Evolutionary conservation across 1,140 invertebrate genomes (phyloP), one percentile per base, ranked within the genome.

Genomic region (Heliconius hewitsoni): DNA sequence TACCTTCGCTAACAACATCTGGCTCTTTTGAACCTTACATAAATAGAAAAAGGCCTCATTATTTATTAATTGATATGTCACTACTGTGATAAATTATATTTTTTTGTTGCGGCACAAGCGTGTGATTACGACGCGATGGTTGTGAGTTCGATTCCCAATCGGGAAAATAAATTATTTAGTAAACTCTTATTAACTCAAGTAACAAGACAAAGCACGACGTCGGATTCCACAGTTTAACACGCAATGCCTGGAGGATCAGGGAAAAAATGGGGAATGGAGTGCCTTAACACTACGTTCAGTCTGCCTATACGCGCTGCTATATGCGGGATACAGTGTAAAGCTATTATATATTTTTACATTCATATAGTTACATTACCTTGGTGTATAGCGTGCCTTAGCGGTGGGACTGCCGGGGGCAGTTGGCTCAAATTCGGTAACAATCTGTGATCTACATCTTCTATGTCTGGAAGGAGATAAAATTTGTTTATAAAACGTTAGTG

Each of bases 391-490:
- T 84, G 84, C 13, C 79, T 73, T 1, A 76, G 23, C 6, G 83
- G 66, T 23, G 82, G 80, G 23, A 76, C 82, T 9, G 78, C 74
- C n/a, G 85, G 85, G 5, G 89, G 86, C 30, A 90, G 27, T 66
- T 66, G 60, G 13, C n/a, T 66, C 60, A 66, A 72, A 5, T 80
- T 80, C 18, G 91, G 89, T 23, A 94, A 76, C 73, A 92, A 66
- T 72, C 94, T 85, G 75, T 94, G 92, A 76, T 95, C 94, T 39
- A 94, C 89, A 74, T 95, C 94, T 82, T 95, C 92, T 60, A 88
- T 84, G 71, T 89, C 89, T 90, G 84, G 9, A 78, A 13, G 13
- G 27, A 13, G n/a, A 66, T 16, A 90, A 80, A 19, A 52, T 19
- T 19, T 52, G 18, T 52, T 18, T 52, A 34, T 3, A 52, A 19